A percentile compares a stretch with the other conserved stretches of the same genome.
These are phyloP conservation scores for Polyboroides typus DNA, from an alignment of 2,797 vertebrate genomes.

Conservation along the genomic window DNA sequence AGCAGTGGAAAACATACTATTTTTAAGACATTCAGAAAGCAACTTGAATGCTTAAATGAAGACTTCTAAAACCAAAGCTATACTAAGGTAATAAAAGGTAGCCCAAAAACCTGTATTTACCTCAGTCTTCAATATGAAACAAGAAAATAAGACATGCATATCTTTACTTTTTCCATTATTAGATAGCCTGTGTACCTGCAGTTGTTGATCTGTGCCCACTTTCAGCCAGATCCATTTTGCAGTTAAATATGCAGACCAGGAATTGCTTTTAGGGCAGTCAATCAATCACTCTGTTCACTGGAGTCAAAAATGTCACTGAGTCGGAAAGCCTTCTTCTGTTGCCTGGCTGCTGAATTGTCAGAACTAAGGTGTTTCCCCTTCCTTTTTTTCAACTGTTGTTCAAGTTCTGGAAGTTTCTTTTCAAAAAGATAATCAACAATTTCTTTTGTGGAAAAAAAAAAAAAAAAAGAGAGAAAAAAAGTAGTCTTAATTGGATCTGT, in stretches of 20 bases:
- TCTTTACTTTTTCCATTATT: neutral
- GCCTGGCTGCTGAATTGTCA: neutral
- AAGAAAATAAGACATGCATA: neutral
- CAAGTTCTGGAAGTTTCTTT: slow-evolving; percentile 71
- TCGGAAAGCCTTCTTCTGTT: slow-evolving; percentile 22
- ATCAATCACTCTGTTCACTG: neutral
- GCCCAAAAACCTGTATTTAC: neutral
- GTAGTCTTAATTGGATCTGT: neutral
- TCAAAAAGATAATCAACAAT: slow-evolving; percentile 80
- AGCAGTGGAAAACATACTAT: neutral
- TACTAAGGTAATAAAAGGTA: neutral
- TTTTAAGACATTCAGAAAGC: neutral
- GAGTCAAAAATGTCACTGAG: slow-evolving; percentile 71
- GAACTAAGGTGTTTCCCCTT: fast-evolving
- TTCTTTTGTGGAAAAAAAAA: no score
- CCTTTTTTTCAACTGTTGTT: slow-evolving; percentile 35
- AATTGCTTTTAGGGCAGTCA: neutral
- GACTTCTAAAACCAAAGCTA: neutral
- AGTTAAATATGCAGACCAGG: neutral
- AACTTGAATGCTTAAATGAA: neutral
- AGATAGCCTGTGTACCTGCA: neutral
- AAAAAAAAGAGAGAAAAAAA: neutral
- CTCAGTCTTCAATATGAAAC: neutral
- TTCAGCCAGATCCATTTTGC: neutral
- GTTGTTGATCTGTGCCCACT: neutral